phyloP scores from a whole-genome alignment of 2,113 vertebrate species.

The Saccopteryx bilineata region DNA sequence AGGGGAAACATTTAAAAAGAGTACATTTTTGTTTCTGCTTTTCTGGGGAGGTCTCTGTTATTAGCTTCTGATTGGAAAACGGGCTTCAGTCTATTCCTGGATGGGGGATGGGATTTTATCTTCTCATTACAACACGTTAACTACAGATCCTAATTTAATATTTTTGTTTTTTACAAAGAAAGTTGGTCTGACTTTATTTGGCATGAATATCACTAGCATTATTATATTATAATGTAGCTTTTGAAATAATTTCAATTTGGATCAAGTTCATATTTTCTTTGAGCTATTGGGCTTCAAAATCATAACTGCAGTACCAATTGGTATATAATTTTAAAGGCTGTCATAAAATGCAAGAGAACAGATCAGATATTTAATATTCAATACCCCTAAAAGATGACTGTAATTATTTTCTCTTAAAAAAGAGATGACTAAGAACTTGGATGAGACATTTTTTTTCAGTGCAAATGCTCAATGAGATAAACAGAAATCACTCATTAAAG shows the following conservation, averaged over 20 bases:
- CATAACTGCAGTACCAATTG: constrained; percentile 42
- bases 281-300: constrained; percentile 75
- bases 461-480: constrained; percentile 33
- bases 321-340: constrained; percentile 55
- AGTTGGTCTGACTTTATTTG: background rate
- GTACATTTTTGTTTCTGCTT: background rate
- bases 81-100: background rate
- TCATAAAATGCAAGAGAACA: constrained; percentile 50
- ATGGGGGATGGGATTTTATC: background rate
- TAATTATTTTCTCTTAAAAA: constrained; percentile 50
- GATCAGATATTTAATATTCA: constrained; percentile 57
- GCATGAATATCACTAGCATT: constrained; percentile 49
- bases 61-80: constrained; percentile 18
- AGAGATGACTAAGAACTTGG: background rate
- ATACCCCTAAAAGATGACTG: background rate
- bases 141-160: background rate
- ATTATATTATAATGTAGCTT: constrained; percentile 69
- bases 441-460: constrained; percentile 6
- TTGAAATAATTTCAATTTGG: constrained; percentile 78
- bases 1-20: background rate
- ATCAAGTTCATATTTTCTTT: constrained; percentile 75
- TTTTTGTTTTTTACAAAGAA: background rate
- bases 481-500: background rate
- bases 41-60: background rate
- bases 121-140: background rate